These are phyloP conservation scores for Cynaeus angustus DNA, from an alignment of 2,888 invertebrate genomes.

Conservation along the genomic window DNA sequence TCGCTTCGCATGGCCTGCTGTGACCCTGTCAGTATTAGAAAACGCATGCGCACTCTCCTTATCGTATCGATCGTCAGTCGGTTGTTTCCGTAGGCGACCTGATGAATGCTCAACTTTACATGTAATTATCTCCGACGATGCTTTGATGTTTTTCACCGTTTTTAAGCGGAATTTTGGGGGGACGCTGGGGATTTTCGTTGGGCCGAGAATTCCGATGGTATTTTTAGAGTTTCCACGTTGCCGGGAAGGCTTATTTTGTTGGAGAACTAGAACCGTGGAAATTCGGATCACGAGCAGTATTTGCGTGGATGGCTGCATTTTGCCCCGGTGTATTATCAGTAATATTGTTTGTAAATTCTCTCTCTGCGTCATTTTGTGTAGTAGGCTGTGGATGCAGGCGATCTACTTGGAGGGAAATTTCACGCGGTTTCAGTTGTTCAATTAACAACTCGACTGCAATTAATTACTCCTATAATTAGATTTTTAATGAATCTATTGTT, in stretches of 20 bases:
- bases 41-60: conserved; percentile 59
- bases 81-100: conserved; percentile 59
- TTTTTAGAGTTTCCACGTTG: no score
- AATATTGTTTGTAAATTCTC: conserved; percentile 56
- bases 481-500: no score
- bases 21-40: conserved; percentile 61
- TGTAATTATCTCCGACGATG: conserved; percentile 46
- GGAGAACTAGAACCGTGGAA: background rate
- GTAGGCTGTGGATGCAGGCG: conserved; percentile 6
- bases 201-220: background rate
- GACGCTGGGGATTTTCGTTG: background rate
- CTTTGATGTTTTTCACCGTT: conserved; percentile 33
- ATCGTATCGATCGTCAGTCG: conserved; percentile 64
- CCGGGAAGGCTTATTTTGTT: background rate
- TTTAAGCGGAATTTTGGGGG: background rate
- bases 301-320: conserved; percentile 56
- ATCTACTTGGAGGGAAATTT: background rate
- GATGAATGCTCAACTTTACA: conserved; percentile 42
- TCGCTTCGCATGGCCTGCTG: conserved; percentile 61
- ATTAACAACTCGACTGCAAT: no score
- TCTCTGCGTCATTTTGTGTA: conserved; percentile 55
- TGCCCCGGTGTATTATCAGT: conserved; percentile 49
- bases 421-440: no score
- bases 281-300: conserved; percentile 29
- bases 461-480: no score